These are phyloP conservation scores for Eristalis pertinax DNA, from an alignment of 2,888 invertebrate genomes.

Conservation along the genomic window DNA sequence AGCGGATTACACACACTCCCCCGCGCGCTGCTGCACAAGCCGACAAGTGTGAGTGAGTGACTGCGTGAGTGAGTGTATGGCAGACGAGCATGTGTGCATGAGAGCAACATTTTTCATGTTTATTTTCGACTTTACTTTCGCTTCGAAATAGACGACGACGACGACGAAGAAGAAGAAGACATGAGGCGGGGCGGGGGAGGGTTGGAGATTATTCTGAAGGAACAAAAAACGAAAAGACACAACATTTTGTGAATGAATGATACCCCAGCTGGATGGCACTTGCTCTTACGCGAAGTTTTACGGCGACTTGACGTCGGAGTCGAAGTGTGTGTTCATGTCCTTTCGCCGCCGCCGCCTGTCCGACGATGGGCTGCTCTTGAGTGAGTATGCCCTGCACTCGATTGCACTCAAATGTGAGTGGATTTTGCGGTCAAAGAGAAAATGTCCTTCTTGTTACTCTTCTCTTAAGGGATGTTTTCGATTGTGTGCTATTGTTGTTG, in stretches of 20 bases:
- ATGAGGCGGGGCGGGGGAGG: neutral
- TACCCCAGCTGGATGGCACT: neutral
- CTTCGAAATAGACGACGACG: neutral
- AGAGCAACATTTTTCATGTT: slow-evolving; percentile 26
- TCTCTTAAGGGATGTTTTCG: slow-evolving; percentile 19
- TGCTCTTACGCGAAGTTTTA: neutral
- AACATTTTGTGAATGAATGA: slow-evolving; percentile 3
- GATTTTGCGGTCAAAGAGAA: slow-evolving; percentile 11
- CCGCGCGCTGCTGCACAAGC: neutral
- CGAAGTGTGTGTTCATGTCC: neutral
- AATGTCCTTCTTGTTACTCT: neutral
- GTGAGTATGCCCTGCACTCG: neutral
- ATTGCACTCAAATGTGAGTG: slow-evolving; percentile 24
- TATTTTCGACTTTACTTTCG: slow-evolving; percentile 34
- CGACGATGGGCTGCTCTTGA: neutral
- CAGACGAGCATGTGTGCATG: neutral
- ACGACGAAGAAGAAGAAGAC: no score
- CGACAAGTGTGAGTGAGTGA: neutral
- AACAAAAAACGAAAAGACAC: neutral
- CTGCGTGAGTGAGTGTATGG: neutral
- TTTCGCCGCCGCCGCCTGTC: neutral
- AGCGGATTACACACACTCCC: slow-evolving; percentile 3
- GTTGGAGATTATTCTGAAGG: neutral
- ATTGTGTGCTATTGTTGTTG: neutral
- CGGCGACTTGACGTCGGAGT: neutral